A percentile compares a stretch with the other conserved stretches of the same genome.
Evolutionary conservation across 2,888 invertebrate genomes (phyloP).

Genomic region (Rhingia campestris): DNA sequence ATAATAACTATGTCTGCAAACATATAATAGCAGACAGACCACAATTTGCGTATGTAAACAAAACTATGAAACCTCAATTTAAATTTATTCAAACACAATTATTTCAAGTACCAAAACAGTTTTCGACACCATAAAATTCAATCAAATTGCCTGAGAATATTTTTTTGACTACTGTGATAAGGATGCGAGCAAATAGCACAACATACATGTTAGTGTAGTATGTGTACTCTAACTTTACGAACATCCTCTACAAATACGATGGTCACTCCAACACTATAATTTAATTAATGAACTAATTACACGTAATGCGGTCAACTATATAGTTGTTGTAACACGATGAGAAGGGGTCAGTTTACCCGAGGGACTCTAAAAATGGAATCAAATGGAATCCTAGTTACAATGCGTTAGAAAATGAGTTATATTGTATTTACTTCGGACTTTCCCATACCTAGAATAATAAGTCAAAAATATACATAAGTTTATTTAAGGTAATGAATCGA

Average conservation of each 20-base stretch:
- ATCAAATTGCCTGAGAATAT: background rate
- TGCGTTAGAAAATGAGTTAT: constrained; percentile 20
- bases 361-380: background rate
- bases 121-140: background rate
- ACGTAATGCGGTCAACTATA: constrained; percentile 44
- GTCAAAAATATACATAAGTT: no score
- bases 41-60: background rate
- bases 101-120: constrained; percentile 1
- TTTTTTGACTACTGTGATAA: background rate
- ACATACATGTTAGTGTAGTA: no score
- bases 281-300: constrained; percentile 47
- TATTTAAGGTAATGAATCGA: no score
- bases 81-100: background rate
- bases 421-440: constrained; percentile 6
- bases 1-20: no score
- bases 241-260: no score
- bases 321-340: constrained; percentile 24
- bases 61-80: background rate
- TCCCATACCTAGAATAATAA: background rate
- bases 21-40: no score
- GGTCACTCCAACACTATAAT: background rate
- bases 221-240: no score
- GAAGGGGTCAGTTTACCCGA: background rate
- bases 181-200: no score
- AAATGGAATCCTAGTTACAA: constrained; percentile 3